These are phyloP conservation scores for Pseudorectes ferrugineus DNA, from an alignment of 2,113 vertebrate species.

Conservation along the genomic window DNA sequence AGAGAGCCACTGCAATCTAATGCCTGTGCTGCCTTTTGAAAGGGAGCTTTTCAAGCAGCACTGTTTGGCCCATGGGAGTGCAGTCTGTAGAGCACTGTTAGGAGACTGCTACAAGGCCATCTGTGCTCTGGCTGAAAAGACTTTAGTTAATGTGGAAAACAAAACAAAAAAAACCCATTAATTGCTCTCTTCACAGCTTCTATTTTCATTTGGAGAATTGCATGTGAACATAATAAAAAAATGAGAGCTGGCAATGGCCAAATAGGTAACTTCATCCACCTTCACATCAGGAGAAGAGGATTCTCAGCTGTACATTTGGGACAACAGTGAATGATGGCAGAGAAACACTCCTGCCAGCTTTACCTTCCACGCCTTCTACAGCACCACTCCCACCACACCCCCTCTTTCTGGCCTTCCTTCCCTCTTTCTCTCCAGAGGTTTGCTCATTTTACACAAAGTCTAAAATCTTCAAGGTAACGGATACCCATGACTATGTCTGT, in stretches of 20 bases:
- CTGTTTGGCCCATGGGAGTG: neutral
- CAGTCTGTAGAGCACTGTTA: neutral
- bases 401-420: neutral
- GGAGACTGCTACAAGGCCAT: neutral
- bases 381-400: neutral
- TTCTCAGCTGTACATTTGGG: neutral
- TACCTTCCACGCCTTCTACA: neutral
- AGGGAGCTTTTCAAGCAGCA: neutral
- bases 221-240: neutral
- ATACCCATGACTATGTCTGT: neutral
- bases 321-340: neutral
- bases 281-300: neutral
- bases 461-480: neutral
- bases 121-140: slow-evolving; percentile 20
- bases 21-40: neutral
- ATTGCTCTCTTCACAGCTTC: neutral
- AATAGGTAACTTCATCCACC: neutral
- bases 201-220: neutral
- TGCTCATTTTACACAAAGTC: neutral
- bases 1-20: neutral
- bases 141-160: neutral
- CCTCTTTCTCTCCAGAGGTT: neutral
- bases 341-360: neutral
- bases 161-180: neutral
- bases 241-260: neutral